A percentile compares a stretch with the other conserved stretches of the same genome.
These are phyloP conservation scores for Petrocephalus microphthalmus DNA, from an alignment of 2,113 vertebrate species.

Conservation along the genomic window DNA sequence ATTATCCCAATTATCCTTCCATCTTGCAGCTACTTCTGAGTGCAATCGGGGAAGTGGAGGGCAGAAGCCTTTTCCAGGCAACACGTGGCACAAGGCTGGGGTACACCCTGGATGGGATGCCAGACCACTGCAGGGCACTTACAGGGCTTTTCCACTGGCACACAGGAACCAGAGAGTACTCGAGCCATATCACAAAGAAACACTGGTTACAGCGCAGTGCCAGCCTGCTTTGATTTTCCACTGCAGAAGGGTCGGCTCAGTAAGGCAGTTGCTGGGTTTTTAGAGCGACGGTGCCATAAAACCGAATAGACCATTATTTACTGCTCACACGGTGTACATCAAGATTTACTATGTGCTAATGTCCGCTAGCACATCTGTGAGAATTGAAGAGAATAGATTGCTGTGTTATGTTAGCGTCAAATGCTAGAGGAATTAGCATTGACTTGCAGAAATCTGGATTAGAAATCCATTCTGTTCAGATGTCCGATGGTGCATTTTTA, in stretches of 20 bases:
- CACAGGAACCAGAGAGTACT: neutral
- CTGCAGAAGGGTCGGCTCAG: neutral
- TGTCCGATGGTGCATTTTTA: neutral
- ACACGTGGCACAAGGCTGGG: neutral
- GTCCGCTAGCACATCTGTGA: neutral
- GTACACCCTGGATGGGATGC: neutral
- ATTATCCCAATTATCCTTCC: neutral
- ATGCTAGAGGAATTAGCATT: neutral
- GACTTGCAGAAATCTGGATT: neutral
- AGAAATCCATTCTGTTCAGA: neutral
- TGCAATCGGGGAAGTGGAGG: neutral
- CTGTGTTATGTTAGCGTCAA: neutral
- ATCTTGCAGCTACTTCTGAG: neutral
- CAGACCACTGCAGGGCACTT: neutral
- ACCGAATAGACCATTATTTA: neutral
- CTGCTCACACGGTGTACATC: neutral
- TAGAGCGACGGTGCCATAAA: neutral
- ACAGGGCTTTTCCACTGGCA: neutral
- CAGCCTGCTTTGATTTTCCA: neutral
- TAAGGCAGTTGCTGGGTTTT: neutral
- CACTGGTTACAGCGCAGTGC: neutral
- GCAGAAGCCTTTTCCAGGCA: neutral
- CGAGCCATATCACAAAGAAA: neutral
- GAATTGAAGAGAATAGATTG: too few species aligned
- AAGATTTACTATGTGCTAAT: neutral